Evolutionary conservation across 2,888 invertebrate species (phyloP).

Genomic region (Herminia tarsipennalis): DNA sequence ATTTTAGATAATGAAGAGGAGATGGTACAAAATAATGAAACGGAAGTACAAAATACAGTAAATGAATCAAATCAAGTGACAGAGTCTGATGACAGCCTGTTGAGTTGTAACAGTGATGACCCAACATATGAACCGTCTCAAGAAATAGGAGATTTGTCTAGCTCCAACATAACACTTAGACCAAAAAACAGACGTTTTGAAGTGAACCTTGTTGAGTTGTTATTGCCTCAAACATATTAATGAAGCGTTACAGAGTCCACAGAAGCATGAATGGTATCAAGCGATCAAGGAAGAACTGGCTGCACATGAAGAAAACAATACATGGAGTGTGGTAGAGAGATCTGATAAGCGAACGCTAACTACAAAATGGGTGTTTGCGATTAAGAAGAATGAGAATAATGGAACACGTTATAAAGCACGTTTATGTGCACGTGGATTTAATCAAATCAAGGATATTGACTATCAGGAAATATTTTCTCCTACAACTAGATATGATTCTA

Average conservation of each 20-base stretch:
- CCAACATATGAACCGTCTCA: neutral
- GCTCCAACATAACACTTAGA: neutral
- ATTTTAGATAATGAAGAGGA: constrained; percentile 2
- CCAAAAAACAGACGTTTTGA: neutral
- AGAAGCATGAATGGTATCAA: constrained; percentile 5
- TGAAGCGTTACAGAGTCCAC: constrained; percentile 10
- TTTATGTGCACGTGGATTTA: constrained; percentile 21
- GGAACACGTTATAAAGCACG: constrained; percentile 12
- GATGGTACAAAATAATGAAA: neutral
- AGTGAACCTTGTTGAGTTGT: neutral
- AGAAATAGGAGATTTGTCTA: neutral
- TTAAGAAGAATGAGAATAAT: constrained; percentile 14
- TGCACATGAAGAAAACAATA: constrained; percentile 22
- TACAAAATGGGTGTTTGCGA: constrained; percentile 19
- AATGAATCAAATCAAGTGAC: neutral
- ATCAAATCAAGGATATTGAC: constrained; percentile 14
- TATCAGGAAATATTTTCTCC: constrained; percentile 21
- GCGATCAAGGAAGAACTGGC: constrained; percentile 17
- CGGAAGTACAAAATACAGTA: no score
- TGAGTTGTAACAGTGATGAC: neutral
- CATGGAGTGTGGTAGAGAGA: constrained; percentile 13
- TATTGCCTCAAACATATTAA: constrained; percentile 9
- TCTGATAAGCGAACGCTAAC: constrained; percentile 6
- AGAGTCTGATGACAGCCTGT: neutral
- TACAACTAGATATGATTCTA: constrained; percentile 15